phyloP scores from a whole-genome alignment of 1,140 invertebrate species.

The Amphibalanus amphitrite region DNA sequence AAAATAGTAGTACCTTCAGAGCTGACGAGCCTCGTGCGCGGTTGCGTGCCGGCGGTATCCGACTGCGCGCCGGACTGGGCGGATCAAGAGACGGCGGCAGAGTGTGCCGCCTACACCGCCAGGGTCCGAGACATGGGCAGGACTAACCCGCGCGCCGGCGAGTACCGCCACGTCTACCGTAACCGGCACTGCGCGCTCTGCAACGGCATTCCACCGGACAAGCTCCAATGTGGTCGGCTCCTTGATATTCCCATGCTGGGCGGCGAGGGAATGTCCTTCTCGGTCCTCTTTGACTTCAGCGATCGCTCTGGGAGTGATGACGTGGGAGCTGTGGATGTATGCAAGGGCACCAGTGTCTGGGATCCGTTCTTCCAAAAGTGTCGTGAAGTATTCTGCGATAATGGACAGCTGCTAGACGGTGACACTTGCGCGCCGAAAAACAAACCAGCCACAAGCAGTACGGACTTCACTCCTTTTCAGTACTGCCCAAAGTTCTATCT shows the following conservation, averaged over 20 bases:
- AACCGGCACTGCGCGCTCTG: constrained; percentile 40
- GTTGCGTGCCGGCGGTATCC: constrained; percentile 20
- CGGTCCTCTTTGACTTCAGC: constrained; percentile 33
- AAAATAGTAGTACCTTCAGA: constrained; percentile 19
- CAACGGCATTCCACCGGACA: constrained; percentile 27
- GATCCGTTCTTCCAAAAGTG: constrained; percentile 36
- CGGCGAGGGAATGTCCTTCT: constrained; percentile 19
- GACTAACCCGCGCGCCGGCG: constrained; percentile 3
- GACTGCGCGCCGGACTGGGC: constrained; percentile 25
- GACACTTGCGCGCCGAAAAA: neutral
- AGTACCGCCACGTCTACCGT: constrained; percentile 22
- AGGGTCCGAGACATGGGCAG: constrained; percentile 22
- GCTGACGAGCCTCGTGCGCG: constrained; percentile 19
- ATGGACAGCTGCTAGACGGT: neutral
- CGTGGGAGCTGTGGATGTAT: constrained; percentile 25
- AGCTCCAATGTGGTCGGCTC: constrained; percentile 24
- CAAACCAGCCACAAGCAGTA: too few relatives aligned
- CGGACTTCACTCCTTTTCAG: too few relatives aligned
- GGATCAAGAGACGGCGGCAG: constrained; percentile 18
- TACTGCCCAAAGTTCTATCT: too few relatives aligned
- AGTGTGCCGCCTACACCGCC: constrained; percentile 28
- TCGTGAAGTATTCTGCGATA: constrained; percentile 24
- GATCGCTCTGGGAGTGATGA: constrained; percentile 20
- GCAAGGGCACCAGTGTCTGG: constrained; percentile 26
- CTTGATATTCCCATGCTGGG: too few relatives aligned